phyloP scores from a whole-genome alignment of 2,113 vertebrate genomes.

The Colinus virginianus region DNA sequence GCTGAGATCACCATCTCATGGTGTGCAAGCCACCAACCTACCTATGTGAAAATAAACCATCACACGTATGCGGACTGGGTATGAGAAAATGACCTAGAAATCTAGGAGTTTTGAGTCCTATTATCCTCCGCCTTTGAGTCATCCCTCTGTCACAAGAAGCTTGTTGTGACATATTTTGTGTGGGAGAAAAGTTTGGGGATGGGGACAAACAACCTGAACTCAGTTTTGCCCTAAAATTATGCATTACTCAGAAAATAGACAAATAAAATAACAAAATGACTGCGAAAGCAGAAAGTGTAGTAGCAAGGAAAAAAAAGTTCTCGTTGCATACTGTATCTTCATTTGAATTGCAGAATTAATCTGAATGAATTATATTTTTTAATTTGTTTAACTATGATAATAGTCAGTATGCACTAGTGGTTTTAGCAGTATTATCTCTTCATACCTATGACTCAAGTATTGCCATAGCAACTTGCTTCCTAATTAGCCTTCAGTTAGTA shows the following conservation, averaged over 20 bases:
- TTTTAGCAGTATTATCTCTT: conserved; percentile 73
- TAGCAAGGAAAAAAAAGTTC: conserved; percentile 19
- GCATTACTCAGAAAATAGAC: not conserved
- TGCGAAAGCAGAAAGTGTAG: not conserved
- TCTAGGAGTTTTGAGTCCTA: not conserved
- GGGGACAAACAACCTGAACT: not conserved
- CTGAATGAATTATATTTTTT: conserved; percentile 75
- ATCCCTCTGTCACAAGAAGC: not conserved
- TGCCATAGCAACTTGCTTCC: conserved; percentile 79
- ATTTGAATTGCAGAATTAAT: conserved; percentile 72
- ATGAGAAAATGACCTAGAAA: conserved; percentile 52
- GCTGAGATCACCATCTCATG: not conserved
- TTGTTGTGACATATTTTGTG: not conserved
- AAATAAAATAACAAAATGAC: conserved; percentile 40
- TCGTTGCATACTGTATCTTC: conserved; percentile 26
- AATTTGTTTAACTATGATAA: conserved; percentile 75
- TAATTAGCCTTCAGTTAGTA: conserved; percentile 76
- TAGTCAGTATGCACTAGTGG: conserved; percentile 63
- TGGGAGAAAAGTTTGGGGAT: not conserved
- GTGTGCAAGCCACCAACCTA: not conserved
- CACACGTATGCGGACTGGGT: not conserved
- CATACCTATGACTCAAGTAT: conserved; percentile 75
- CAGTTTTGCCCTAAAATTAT: conserved; percentile 14
- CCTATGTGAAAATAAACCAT: conserved; percentile 25
- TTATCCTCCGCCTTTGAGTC: not conserved